phyloP scores from a whole-genome alignment of 2,797 vertebrate species.

The Sebastes vulpes region DNA sequence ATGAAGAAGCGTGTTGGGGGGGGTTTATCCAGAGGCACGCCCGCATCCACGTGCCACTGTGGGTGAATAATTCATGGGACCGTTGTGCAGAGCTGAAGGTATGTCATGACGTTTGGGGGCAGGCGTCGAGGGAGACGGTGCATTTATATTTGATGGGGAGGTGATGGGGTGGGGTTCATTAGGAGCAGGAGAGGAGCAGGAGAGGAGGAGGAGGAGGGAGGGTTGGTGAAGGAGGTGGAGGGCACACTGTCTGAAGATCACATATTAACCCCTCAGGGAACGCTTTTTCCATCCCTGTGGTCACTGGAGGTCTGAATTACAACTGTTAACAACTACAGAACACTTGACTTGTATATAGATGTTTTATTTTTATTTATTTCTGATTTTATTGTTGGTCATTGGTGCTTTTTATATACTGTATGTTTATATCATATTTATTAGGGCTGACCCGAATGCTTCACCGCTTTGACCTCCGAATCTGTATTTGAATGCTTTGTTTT shows the following conservation, averaged over 20 bases:
- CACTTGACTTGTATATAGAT: not conserved
- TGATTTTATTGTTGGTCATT: no score
- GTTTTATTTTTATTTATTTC: not conserved
- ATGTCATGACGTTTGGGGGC: constrained; percentile 21
- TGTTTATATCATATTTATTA: no score
- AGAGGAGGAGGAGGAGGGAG: no score
- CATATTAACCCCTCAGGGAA: not conserved
- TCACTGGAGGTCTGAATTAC: not conserved
- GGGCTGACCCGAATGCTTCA: no score
- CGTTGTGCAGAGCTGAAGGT: constrained; percentile 38
- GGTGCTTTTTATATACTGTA: no score
- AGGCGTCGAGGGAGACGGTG: not conserved
- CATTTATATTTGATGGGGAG: constrained; percentile 50
- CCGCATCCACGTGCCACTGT: not conserved
- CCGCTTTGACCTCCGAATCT: no score
- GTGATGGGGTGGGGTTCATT: constrained; percentile 19
- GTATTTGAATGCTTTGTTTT: no score
- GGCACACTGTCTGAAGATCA: not conserved
- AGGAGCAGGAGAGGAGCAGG: not conserved
- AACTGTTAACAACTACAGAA: no score
- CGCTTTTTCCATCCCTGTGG: not conserved
- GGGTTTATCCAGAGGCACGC: not conserved
- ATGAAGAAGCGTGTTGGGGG: not conserved
- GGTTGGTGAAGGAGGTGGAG: not conserved
- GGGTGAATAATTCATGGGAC: constrained; percentile 53